phyloP scores from a whole-genome alignment of 1,140 invertebrate genomes.

The Proales similis region DNA sequence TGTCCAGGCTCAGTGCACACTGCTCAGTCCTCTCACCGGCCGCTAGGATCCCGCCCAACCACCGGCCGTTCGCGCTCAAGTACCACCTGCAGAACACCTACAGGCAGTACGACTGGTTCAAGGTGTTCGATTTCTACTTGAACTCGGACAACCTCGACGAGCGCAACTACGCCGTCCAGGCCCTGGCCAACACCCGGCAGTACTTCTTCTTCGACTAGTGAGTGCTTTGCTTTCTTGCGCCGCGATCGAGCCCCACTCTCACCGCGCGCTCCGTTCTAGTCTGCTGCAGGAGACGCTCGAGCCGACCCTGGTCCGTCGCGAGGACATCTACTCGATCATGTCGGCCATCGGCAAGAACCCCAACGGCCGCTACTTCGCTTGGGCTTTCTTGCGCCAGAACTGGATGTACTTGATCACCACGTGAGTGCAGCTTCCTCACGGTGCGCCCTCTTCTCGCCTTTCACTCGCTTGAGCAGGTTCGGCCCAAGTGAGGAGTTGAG shows the following conservation, averaged over 20 bases:
- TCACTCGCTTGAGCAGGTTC: no score
- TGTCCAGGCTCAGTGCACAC: no score
- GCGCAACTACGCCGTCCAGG: conserved; percentile 13
- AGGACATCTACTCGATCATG: conserved; percentile 14
- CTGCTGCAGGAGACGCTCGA: no score
- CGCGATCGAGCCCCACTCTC: no score
- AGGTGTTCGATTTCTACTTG: conserved; percentile 13
- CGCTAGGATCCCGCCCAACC: not conserved
- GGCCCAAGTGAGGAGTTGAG: no score
- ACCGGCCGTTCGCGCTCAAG: conserved; percentile 1
- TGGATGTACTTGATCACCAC: conserved; percentile 32
- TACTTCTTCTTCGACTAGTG: conserved; percentile 7
- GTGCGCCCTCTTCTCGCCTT: no score
- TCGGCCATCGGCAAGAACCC: conserved; percentile 9
- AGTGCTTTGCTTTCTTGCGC: not conserved
- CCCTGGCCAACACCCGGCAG: conserved; percentile 10
- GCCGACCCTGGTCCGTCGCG: no score
- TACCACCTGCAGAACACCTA: conserved; percentile 37
- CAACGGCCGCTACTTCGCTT: conserved; percentile 23
- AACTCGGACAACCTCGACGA: conserved; percentile 5
- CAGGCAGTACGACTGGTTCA: conserved; percentile 8
- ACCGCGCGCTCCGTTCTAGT: no score
- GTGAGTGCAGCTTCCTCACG: no score
- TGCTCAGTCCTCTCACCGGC: not conserved
- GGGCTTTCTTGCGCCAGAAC: conserved; percentile 27